phyloP scores from a whole-genome alignment of 2,797 vertebrate genomes.

The Aeoliscus strigatus region DNA sequence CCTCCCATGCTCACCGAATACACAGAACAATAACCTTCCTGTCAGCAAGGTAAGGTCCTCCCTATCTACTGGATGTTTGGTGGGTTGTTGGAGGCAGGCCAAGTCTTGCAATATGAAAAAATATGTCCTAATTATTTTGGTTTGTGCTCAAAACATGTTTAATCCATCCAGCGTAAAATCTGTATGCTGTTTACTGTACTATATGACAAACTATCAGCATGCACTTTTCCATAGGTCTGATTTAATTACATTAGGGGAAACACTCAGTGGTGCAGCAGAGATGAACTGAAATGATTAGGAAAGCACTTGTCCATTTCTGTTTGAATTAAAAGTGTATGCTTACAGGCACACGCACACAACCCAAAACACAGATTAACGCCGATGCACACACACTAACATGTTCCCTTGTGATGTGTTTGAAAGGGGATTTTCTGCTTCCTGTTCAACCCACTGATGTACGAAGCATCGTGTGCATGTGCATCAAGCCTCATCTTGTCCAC shows the following conservation, averaged over 20 bases:
- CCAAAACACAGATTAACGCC: slow-evolving; percentile 11
- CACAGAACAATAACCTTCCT: slow-evolving; percentile 54
- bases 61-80: slow-evolving; percentile 17
- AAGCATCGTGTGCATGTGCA: slow-evolving; percentile 21
- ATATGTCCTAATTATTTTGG: slow-evolving; percentile 37
- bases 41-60: slow-evolving; percentile 50
- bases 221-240: slow-evolving; percentile 9
- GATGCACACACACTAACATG: slow-evolving; percentile 16
- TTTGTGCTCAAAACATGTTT: slow-evolving; percentile 30
- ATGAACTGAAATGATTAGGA: slow-evolving; percentile 17
- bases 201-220: not conserved
- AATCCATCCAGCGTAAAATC: slow-evolving; percentile 10
- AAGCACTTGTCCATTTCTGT: slow-evolving; percentile 16
- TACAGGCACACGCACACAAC: slow-evolving; percentile 1
- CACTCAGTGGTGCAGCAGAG: slow-evolving; percentile 3
- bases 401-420: slow-evolving; percentile 15
- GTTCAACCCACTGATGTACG: slow-evolving; percentile 27
- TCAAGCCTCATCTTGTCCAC: slow-evolving; percentile 18
- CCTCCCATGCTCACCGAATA: slow-evolving; percentile 27
- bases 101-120: slow-evolving; percentile 40
- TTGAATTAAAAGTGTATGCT: slow-evolving; percentile 17
- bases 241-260: slow-evolving; percentile 14
- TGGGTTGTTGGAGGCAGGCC: slow-evolving; percentile 30
- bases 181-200: slow-evolving; percentile 19
- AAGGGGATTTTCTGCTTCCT: slow-evolving; percentile 12